These are phyloP conservation scores for Anagrus nilaparvatae DNA, from an alignment of 1,140 invertebrate species.

Conservation along the genomic window DNA sequence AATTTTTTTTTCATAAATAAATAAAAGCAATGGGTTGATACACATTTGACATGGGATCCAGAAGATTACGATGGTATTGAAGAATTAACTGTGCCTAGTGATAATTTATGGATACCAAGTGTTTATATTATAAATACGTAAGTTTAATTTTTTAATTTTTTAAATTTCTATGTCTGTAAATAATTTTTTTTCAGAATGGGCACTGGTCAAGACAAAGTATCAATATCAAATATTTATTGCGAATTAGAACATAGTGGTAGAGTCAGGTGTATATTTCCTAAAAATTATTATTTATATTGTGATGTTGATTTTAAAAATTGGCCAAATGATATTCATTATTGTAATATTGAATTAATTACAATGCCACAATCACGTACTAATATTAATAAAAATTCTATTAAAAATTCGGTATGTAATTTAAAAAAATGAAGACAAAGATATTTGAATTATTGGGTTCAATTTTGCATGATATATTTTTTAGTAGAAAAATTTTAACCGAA, in stretches of 20 bases:
- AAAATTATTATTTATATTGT: conserved; percentile 19
- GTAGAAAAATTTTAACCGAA: no score
- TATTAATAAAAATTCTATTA: conserved; percentile 36
- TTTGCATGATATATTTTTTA: conserved; percentile 3
- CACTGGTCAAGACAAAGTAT: conserved; percentile 5
- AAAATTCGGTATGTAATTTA: conserved; percentile 15
- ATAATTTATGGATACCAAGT: conserved; percentile 40
- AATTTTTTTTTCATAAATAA: no score
- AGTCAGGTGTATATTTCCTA: conserved; percentile 22
- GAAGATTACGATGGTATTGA: conserved; percentile 26
- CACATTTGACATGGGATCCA: conserved; percentile 37
- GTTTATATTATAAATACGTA: conserved; percentile 37
- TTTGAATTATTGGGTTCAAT: not conserved
- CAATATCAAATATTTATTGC: conserved; percentile 18
- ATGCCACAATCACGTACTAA: conserved; percentile 50
- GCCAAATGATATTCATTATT: conserved; percentile 35
- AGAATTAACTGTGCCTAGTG: conserved; percentile 21
- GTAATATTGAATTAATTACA: conserved; percentile 25
- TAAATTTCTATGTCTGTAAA: not conserved
- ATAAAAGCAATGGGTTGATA: conserved; percentile 40
- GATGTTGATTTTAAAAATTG: conserved; percentile 27
- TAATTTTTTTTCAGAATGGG: conserved; percentile 15
- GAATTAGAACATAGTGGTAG: conserved; percentile 12
- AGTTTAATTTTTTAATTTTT: conserved; percentile 15
- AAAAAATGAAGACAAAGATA: not conserved